These are phyloP conservation scores for Lissocephala sabroskyi DNA, from an alignment of 2,888 invertebrate species.

Conservation along the genomic window DNA sequence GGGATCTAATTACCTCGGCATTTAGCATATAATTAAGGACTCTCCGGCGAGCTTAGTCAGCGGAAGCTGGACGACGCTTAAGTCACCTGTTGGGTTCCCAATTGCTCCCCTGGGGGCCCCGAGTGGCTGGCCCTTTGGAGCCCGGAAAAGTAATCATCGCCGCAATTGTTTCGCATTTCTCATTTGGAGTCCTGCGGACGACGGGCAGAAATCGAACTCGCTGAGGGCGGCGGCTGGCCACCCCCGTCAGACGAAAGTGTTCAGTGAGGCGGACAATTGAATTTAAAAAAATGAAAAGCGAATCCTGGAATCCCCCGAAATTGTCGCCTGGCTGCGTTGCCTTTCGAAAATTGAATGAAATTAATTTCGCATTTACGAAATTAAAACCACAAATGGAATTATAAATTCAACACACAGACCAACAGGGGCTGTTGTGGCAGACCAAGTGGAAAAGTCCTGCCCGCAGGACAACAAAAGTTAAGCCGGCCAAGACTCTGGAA, in stretches of 20 bases:
- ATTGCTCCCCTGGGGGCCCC: slow-evolving; percentile 44
- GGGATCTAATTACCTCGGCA: slow-evolving; percentile 54
- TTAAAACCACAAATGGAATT: slow-evolving; percentile 67
- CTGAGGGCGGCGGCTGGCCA: too few relatives aligned
- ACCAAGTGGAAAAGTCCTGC: slow-evolving; percentile 29
- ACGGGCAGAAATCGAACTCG: too few relatives aligned
- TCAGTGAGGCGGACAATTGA: too few relatives aligned
- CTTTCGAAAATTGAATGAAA: slow-evolving; percentile 60
- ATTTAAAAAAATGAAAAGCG: not conserved
- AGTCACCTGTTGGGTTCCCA: slow-evolving; percentile 12
- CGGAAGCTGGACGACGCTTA: not conserved
- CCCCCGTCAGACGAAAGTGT: too few relatives aligned
- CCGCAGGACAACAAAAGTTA: slow-evolving; percentile 65
- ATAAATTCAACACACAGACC: slow-evolving; percentile 52
- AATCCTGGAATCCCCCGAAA: too few relatives aligned
- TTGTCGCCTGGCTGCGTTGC: too few relatives aligned
- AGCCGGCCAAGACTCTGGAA: slow-evolving; percentile 39
- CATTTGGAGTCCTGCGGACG: too few relatives aligned
- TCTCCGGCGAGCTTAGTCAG: slow-evolving; percentile 11
- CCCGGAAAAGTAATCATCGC: slow-evolving; percentile 57
- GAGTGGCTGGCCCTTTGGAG: slow-evolving; percentile 45
- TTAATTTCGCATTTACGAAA: slow-evolving; percentile 64
- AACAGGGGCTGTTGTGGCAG: slow-evolving; percentile 15
- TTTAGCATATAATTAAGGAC: slow-evolving; percentile 62
- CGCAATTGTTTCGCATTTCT: slow-evolving; percentile 65